Evolutionary conservation across 2,113 vertebrate genomes (phyloP).

Genomic region (Psettodes erumei): DNA sequence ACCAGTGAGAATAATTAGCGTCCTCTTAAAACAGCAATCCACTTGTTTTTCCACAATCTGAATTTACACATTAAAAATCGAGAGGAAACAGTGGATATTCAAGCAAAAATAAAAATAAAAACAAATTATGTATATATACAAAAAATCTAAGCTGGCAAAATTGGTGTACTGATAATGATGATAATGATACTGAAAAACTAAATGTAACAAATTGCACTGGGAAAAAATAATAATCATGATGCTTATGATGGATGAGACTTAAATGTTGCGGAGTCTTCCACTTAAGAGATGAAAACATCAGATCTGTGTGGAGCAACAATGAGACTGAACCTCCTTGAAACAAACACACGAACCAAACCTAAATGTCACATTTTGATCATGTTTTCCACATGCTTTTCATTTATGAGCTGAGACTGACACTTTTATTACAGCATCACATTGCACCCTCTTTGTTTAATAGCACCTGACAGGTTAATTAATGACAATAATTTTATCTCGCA

Average conservation of each 20-base stretch:
- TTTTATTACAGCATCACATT: not conserved
- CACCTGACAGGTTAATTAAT: not conserved
- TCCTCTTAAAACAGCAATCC: not conserved
- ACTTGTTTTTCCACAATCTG: not conserved
- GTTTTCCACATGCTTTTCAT: not conserved
- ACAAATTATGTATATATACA: too few relatives aligned
- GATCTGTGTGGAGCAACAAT: too few relatives aligned
- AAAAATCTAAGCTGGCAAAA: too few relatives aligned
- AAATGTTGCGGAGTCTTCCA: not conserved
- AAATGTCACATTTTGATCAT: not conserved
- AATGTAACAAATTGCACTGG: not conserved
- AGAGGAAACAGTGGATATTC: too few relatives aligned
- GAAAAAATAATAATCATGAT: not conserved
- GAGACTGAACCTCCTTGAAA: not conserved
- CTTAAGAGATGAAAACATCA: not conserved
- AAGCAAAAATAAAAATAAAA: too few relatives aligned
- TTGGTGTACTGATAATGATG: too few relatives aligned
- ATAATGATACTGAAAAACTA: too few relatives aligned
- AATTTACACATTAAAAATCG: too few relatives aligned
- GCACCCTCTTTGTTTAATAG: not conserved
- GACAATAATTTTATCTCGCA: not conserved
- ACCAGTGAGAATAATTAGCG: not conserved
- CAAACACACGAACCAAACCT: not conserved
- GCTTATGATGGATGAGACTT: not conserved
- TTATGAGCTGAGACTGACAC: not conserved